Percentiles rank a stretch among this genome's conserved stretches.
phyloP scores from a whole-genome alignment of 2,113 vertebrate species.

The Gobius niger region DNA sequence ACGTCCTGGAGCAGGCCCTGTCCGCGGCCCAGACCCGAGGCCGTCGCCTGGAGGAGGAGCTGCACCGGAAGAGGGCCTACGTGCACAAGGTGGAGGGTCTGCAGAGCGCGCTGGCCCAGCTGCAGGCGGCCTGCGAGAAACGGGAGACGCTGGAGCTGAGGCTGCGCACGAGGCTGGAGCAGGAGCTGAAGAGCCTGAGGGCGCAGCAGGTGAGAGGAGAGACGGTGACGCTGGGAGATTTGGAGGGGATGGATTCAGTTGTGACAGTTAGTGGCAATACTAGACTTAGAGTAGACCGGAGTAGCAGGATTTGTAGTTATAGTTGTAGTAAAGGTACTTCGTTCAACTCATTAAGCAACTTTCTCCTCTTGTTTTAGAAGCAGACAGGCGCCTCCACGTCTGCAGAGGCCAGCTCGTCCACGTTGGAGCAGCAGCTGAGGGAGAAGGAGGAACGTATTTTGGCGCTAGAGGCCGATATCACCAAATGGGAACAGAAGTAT shows the following conservation, averaged over 20 bases:
- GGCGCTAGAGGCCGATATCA: conserved; percentile 96
- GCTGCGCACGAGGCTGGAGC: conserved; percentile 91
- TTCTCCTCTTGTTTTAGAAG: conserved; percentile 34
- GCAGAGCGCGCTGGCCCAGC: conserved; percentile 91
- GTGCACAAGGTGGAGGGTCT: conserved; percentile 95
- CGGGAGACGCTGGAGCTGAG: conserved; percentile 89
- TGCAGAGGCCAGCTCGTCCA: conserved; percentile 73
- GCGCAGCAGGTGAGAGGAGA: conserved; percentile 85
- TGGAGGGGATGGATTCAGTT: no score
- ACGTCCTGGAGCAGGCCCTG: conserved; percentile 89
- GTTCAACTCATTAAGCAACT: no score
- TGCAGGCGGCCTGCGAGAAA: conserved; percentile 95
- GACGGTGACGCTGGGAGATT: background rate
- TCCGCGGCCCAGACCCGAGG: conserved; percentile 83
- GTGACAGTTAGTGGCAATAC: no score
- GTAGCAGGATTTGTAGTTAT: background rate
- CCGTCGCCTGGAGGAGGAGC: conserved; percentile 86
- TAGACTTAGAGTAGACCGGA: no score
- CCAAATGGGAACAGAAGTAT: conserved; percentile 98
- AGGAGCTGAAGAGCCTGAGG: conserved; percentile 91
- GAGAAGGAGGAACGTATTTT: conserved; percentile 92
- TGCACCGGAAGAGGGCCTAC: conserved; percentile 89
- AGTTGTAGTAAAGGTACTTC: background rate
- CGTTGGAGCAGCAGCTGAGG: conserved; percentile 85
- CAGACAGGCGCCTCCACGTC: conserved; percentile 36